A percentile compares a stretch with the other conserved stretches of the same genome.
Conservation (phyloP, 2,888 invertebrate species). For the Metallyticus violacea region DNA sequence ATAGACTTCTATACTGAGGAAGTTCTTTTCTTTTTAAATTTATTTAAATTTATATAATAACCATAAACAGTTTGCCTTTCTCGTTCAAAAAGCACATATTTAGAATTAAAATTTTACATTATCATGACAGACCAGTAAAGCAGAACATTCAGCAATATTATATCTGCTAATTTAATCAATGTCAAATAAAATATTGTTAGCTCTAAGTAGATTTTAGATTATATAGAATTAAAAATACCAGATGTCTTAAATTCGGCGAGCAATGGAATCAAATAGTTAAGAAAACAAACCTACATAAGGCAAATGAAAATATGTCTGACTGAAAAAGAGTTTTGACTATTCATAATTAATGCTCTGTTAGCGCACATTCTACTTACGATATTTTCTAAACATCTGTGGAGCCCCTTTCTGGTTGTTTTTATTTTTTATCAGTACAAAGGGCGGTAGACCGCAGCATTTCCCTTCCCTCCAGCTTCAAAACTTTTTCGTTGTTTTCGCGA, state of each 20-base stretch:
- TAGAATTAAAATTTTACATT: neutral
- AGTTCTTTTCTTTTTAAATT: no score
- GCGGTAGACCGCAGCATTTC: neutral
- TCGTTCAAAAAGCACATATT: no score
- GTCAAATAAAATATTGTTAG: neutral
- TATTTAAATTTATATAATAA: no score
- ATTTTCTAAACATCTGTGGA: neutral
- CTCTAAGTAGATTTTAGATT: neutral
- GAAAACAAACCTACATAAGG: neutral
- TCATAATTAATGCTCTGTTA: neutral
- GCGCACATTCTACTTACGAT: neutral
- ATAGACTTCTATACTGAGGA: no score
- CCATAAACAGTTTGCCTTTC: no score
- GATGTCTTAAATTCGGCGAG: neutral
- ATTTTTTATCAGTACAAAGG: neutral
- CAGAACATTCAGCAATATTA: neutral
- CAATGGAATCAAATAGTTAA: neutral
- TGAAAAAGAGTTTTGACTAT: neutral
- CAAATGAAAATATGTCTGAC: neutral
- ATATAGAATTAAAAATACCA: neutral
- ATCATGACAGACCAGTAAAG: neutral
- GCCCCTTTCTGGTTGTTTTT: neutral
- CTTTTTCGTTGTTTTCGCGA: neutral
- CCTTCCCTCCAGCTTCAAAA: neutral
- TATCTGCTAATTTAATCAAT: neutral